Percentiles rank a stretch among this genome's conserved stretches.
Conservation (phyloP, 2,113 vertebrate species). For the Phylloscopus trochiloides region DNA sequence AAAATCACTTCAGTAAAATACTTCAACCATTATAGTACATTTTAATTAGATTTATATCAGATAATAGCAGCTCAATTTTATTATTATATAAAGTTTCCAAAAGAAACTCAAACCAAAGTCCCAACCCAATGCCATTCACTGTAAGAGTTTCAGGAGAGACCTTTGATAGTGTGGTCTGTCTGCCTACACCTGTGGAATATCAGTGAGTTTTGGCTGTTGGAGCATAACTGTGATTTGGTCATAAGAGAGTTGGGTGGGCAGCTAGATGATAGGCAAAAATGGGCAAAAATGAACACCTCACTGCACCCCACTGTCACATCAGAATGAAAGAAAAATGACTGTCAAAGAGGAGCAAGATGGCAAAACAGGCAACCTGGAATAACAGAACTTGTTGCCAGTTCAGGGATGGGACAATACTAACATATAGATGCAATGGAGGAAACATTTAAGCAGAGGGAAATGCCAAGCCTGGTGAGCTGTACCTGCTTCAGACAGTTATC, state of each 20-base stretch:
- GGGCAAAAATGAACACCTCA: neutral
- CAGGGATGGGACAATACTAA: neutral
- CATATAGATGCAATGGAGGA: neutral
- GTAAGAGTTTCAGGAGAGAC: neutral
- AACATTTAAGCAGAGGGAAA: neutral
- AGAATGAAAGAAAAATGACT: neutral
- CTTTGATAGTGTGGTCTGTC: neutral
- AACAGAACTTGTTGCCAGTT: neutral
- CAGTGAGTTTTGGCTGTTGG: neutral
- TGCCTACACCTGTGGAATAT: neutral
- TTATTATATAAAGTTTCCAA: conserved; percentile 52
- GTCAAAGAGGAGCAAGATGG: neutral
- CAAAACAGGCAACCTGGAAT: neutral
- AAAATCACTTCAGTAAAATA: conserved; percentile 83
- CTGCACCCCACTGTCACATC: neutral
- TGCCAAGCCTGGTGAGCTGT: neutral
- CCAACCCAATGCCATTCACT: neutral
- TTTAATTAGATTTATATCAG: conserved; percentile 75
- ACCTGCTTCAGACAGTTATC: conserved; percentile 42
- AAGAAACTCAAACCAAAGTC: neutral
- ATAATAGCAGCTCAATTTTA: conserved; percentile 74
- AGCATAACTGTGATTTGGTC: neutral
- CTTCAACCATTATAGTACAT: conserved; percentile 77
- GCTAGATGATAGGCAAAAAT: neutral
- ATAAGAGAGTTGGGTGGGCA: neutral